Percentiles rank a stretch among this genome's conserved stretches.
phyloP scores from a whole-genome alignment of 2,888 invertebrate species.

The Phaedon cochleariae region DNA sequence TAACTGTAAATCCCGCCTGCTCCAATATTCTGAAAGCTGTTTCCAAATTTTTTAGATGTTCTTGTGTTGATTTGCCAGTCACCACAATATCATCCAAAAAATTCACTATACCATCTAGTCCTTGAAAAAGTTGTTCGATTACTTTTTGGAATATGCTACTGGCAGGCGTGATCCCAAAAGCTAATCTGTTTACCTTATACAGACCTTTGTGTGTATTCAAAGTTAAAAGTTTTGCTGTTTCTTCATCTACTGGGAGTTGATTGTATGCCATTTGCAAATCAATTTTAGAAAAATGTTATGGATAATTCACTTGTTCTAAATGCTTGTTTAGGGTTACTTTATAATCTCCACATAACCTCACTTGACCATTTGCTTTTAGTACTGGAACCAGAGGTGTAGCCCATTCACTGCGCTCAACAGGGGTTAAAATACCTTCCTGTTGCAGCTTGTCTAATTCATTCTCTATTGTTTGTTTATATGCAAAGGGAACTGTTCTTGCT shows the following conservation, averaged over 20 bases:
- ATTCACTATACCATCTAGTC: not conserved
- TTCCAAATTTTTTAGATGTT: too few relatives aligned
- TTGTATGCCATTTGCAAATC: not conserved
- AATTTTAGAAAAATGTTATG: not conserved
- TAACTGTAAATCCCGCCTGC: conserved; percentile 42
- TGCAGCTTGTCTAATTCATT: not conserved
- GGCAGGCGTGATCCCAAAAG: not conserved
- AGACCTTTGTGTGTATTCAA: not conserved
- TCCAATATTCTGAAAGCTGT: too few relatives aligned
- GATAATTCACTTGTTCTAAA: not conserved
- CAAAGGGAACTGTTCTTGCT: not conserved
- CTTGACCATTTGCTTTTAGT: conserved; percentile 34
- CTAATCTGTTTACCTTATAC: not conserved
- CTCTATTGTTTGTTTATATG: not conserved
- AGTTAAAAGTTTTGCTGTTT: not conserved
- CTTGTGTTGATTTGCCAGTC: not conserved
- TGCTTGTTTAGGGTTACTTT: conserved; percentile 42
- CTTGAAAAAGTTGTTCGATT: not conserved
- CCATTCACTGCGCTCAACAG: conserved; percentile 28
- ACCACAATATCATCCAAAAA: not conserved
- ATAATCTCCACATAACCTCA: conserved; percentile 44
- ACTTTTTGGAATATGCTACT: not conserved
- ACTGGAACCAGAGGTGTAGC: conserved; percentile 42
- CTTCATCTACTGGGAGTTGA: not conserved
- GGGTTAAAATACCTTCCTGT: not conserved